Base-by-base conservation (phyloP, 2,888 invertebrate species). In the Poecilus cupreus region DNA sequence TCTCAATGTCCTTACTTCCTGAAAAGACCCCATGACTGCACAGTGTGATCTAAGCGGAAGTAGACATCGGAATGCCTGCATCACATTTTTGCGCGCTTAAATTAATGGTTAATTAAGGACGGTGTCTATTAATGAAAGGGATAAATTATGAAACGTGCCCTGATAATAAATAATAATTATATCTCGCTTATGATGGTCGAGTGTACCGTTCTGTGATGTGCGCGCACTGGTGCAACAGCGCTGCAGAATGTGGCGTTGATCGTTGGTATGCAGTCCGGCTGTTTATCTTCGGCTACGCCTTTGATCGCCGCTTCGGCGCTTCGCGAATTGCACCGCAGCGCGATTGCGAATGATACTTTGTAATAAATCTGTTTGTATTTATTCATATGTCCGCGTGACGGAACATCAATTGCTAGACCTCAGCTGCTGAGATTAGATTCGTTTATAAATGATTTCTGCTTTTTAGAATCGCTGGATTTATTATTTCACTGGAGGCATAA, bases 151-250 rank as follows among this genome's bases (percentile, higher is more conserved):
- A 74, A 81, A 54, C 80, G 80, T 81, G 80, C 80, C 80, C 80
- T 81, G 80, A 39, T 81, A 81, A 81, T 81, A 81, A 81, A 81
- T 81, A 81, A 75, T 81, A 81, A 81, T 81, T 81, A 81, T 81
- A 75, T 75, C 74, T 43, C 54, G 72, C 54, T 64, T 68, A 70
- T 79, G 79, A 46, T 70, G 68, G 32, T 32, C 32, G 32, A 32
- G 68, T 70, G 68, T 79, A 64, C 79, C 79, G 79, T 70, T 79
- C 46, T 18, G n/a, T 16, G 78, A 68, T 64, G 60, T 57, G 60
- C 60, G 26, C 24, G 60, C 60, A 13, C 60, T n/a, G n/a, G n/a
- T n/a, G n/a, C n/a, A n/a, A n/a, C 10, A 18, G 60, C 24, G n/a
- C 11, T 60, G 60, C 46, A 39, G 43, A 78, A 24, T 43, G 51